Evolutionary conservation across 92 coral and sea anemone genomes (phyloP), one percentile per base, ranked within the genome.

Genomic region (Heliopora coerulea): DNA sequence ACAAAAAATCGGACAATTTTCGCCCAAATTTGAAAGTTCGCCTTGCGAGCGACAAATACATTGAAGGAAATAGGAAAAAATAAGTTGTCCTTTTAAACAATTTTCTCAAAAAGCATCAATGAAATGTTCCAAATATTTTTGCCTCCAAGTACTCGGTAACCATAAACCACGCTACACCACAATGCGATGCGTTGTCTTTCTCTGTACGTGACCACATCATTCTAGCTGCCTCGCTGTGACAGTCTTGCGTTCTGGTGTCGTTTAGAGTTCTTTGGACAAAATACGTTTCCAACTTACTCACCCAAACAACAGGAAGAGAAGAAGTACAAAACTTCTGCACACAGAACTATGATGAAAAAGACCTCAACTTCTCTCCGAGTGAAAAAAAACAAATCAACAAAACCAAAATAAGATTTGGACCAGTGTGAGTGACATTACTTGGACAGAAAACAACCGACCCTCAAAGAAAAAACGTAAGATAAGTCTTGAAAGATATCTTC

Each of bases 261-360:
- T 63, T 31, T 75, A 92, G 97, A 92, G 97, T 66, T 90, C 97
- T 20, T 88, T 92, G 59, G 97, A 92, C 84, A 92, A 92, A 86
- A 86, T 87, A 62, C 89, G 97, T 7, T 92, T 92, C 75, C 85
- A 89, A 77, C 81, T 89, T 17, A 82, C 92, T 0, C 86, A 81
- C 65, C 97, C 97, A 54, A 85, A 74, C 88, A 92, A 92, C 87
- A 87, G 88, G 62, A 74, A 85, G 49, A 82, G 86, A 56, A 75
- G 86, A 52, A 83, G 92, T 30, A 40, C 54, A 67, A 15, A 19
- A 12, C 18, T 67, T 8, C 24, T 46, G 15, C 74, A 67, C 32
- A 25, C 74, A 67, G 74, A 67, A 49, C 48, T 67, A 27, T 67
- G 35, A 65, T 11, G 48, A n/a, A n/a, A 37, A 37, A 37, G 11